phyloP scores from a whole-genome alignment of 35 echinoderm and acorn worm species.

The Heliocidaris tuberculata region DNA sequence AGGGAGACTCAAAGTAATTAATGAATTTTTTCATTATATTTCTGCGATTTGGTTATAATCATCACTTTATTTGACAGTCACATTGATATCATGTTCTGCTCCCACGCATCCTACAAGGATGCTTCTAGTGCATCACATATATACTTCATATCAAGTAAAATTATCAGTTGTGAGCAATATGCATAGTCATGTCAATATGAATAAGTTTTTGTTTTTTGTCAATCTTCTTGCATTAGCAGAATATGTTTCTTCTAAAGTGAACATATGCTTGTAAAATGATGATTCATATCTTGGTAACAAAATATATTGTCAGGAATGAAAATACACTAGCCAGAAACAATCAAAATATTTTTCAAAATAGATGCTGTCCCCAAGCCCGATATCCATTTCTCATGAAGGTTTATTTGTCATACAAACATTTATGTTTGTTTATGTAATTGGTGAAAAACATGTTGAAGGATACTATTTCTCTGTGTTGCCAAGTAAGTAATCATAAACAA shows the following conservation, averaged over 20 bases:
- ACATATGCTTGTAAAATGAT: not conserved
- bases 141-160: too few relatives aligned
- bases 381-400: not conserved
- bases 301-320: not conserved
- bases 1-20: not conserved
- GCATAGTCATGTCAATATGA: too few relatives aligned
- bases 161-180: too few relatives aligned
- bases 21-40: not conserved
- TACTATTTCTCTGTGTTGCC: not conserved
- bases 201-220: too few relatives aligned
- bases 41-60: not conserved
- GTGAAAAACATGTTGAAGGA: not conserved
- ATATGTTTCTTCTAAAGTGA: not conserved
- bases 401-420: not conserved
- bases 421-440: not conserved
- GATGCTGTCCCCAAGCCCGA: not conserved
- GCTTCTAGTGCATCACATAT: too few relatives aligned
- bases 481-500: conserved; percentile 13
- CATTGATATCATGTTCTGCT: too few relatives aligned
- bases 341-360: not conserved
- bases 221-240: too few relatives aligned
- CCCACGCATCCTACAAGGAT: too few relatives aligned
- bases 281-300: not conserved
- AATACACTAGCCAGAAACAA: not conserved
- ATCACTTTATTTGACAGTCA: too few relatives aligned